Base-by-base conservation (phyloP, 2,113 vertebrate genomes). In the Tapirus terrestris region DNA sequence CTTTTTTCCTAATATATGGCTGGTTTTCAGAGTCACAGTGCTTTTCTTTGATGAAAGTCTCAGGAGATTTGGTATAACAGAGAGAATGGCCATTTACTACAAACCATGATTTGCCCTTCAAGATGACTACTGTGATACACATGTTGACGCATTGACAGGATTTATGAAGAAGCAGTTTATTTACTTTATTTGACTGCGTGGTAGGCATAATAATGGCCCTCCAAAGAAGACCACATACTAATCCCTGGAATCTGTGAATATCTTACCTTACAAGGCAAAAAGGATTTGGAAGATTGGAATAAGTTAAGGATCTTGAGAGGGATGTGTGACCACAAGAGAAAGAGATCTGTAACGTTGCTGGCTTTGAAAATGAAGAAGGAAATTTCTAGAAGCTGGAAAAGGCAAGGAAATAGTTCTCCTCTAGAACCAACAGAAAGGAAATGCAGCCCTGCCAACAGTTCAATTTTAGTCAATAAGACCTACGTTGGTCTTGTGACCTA, bases 371-470 rank as follows among this genome's bases (percentile, higher is more conserved):
- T 27, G 58, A 82, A 72, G 56, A 12, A 63, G 18, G 53, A 10
- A 21, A 9, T 81, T 79, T 18, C 8, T 6, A 39, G 79, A 33
- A 63, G 39, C 2, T 33, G 6, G 31, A 56, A 43, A 73, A 89
- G 13, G 4, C 39, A 33, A 93, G 20, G 20, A 31, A 53, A 16
- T 4, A 16, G 14, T 61, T 60, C 12, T 45, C 36, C 33, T 17
- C 21, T 5, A 36, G 39, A 79, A 31, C 3, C 10, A 48, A 17
- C 25, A 67, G 33, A 79, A 84, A 76, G 53, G 63, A 87, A 89
- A 65, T 12, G 10, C 5, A 13, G 6, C 9, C 20, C 36, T 13
- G 31, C 10, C 29, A 20, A 33, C 11, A 20, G 0, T 1, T 11
- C 39, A 27, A 48, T 67, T 87, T 73, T 29, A n/a, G 39, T n/a